Percentiles rank a stretch among this genome's conserved stretches.
These are phyloP conservation scores for Neomonachus schauinslandi DNA, from an alignment of 2,113 vertebrate genomes.

Conservation along the genomic window DNA sequence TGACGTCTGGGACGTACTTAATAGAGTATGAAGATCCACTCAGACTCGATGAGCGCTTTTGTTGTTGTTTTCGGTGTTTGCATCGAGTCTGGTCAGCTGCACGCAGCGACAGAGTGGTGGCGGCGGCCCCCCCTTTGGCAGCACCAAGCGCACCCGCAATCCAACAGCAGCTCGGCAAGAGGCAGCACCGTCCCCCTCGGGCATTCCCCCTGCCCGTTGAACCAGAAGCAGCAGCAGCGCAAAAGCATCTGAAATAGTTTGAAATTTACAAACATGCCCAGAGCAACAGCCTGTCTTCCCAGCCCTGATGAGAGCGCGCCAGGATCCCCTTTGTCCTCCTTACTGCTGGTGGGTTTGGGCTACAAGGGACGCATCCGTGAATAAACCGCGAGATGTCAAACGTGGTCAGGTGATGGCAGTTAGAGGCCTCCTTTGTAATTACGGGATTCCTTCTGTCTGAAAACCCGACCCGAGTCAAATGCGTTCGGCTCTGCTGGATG, in stretches of 20 bases:
- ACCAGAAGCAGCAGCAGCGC: constrained; percentile 53
- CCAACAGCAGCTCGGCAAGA: constrained; percentile 39
- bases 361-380: background rate
- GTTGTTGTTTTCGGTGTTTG: background rate
- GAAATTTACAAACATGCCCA: constrained; percentile 67
- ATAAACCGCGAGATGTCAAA: background rate
- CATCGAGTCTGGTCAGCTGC: background rate
- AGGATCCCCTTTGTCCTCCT: background rate
- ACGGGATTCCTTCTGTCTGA: background rate
- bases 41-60: background rate
- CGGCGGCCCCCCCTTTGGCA: background rate
- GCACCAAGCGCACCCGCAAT: background rate
- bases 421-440: background rate
- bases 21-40: background rate
- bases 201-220: constrained; percentile 63
- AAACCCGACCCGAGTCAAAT: background rate
- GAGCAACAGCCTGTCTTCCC: constrained; percentile 55
- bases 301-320: background rate
- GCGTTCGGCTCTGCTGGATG: rapidly evolving
- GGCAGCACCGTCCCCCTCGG: background rate
- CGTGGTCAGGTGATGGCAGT: background rate
- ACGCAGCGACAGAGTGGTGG: background rate
- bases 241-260: constrained; percentile 80
- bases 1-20: background rate
- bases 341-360: background rate